phyloP scores from a whole-genome alignment of 2,113 vertebrate genomes.

The Albula goreensis region DNA sequence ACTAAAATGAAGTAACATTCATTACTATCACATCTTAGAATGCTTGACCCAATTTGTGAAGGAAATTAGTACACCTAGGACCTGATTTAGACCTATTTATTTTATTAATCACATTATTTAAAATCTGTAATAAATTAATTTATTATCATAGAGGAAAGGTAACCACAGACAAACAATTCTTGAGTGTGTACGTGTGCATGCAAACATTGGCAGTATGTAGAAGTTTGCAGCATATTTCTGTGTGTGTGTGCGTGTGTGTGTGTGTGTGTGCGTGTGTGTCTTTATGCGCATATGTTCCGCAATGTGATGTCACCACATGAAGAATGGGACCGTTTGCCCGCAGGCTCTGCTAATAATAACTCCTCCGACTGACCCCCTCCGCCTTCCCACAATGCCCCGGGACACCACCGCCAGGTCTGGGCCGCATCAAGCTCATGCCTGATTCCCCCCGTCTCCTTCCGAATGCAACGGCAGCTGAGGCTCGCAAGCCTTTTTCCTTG shows the following conservation, averaged over 20 bases:
- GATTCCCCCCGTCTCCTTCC: conserved; percentile 5
- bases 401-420: background rate
- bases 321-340: conserved; percentile 27
- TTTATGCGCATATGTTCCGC: background rate
- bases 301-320: conserved; percentile 31
- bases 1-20: background rate
- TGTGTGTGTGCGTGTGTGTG: background rate
- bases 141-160: no score
- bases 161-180: no score
- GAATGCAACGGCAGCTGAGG: conserved; percentile 1
- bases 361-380: conserved; percentile 25
- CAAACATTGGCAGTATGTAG: background rate
- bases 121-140: conserved; percentile 37
- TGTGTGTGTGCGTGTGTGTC: background rate
- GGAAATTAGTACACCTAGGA: conserved; percentile 40
- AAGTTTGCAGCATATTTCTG: no score
- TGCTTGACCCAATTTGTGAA: conserved; percentile 35
- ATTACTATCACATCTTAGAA: background rate
- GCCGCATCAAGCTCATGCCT: background rate
- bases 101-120: background rate
- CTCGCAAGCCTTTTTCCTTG: background rate
- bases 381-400: conserved; percentile 19
- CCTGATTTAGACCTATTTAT: conserved; percentile 18
- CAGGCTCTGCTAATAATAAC: conserved; percentile 37
- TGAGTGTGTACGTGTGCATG: conserved; percentile 11